Base-by-base conservation (phyloP, 2,797 vertebrate genomes). In the Alauda arvensis region DNA sequence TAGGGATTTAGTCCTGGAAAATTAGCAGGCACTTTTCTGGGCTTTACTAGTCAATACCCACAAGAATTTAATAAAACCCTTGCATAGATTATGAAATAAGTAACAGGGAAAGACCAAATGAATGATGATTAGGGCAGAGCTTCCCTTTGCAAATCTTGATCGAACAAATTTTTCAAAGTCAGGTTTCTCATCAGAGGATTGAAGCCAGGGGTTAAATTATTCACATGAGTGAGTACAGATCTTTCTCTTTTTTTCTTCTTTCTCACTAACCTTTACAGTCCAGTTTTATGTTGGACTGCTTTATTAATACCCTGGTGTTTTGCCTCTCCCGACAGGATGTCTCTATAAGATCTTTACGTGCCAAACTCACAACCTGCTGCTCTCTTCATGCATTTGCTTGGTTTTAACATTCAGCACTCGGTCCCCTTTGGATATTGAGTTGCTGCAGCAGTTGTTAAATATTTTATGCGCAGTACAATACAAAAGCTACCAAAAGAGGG, bases 401-500 rank as follows among this genome's bases (percentile, higher is more conserved):
- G 17, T 63, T 88, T 67, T 74, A 83, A 55, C 40, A 42, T 74
- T 90, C 61, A 82, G 77, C 51, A 65, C 48, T 83, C 29, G 4
- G 67, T 90, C 43, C 26, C 46, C 45, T 91, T 85, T 59, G 49
- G 65, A 91, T 65, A 79, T n/a, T 25, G 66, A 80, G 40, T n/a
- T 91, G 77, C 82, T 94, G 86, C 61, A 83, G 91, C 83, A 83
- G 66, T 63, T 91, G 77, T 71, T 88, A 67, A 78, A 43, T 21
- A 90, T 95, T 90, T 85, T 82, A 81, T 89, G 85, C 83, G 84
- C 33, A 95, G 93, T 91, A 94, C 83, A 94, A 83, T 88, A 94
- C 88, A 94, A 93, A 95, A 95, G 94, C 93, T 87, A 94, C 92
- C 92, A 94, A 92, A 94, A 95, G 92, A 94, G 93, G 93, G 92